Conservation (phyloP, 1,140 invertebrate genomes). For the Bombus cullumanus region DNA sequence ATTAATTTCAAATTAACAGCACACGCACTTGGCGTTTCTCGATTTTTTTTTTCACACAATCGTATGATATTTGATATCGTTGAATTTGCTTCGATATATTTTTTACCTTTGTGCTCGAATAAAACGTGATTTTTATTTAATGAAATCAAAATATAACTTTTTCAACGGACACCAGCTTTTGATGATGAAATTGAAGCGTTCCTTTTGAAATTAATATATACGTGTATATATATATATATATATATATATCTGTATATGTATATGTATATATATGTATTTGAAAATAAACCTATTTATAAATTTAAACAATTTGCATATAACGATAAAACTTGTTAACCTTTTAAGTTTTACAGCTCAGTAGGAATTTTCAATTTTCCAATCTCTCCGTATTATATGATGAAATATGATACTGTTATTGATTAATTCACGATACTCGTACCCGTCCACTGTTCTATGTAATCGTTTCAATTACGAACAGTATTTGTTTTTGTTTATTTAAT, state of each 20-base stretch:
- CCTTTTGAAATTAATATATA: neutral
- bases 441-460: neutral
- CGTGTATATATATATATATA: neutral
- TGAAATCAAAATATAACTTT: neutral
- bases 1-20: neutral
- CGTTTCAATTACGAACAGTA: neutral
- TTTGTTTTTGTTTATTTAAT: neutral
- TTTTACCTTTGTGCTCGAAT: neutral
- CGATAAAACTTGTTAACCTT: neutral
- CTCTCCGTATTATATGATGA: no score
- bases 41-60: neutral
- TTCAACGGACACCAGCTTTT: neutral
- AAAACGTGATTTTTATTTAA: neutral
- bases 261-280: neutral
- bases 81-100: neutral
- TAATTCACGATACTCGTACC: neutral
- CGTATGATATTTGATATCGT: neutral
- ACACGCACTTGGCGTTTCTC: neutral
- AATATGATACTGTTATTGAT: neutral
- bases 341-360: neutral
- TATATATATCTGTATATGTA: neutral
- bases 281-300: neutral
- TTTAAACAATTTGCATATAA: neutral
- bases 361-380: neutral
- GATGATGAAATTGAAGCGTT: neutral